Evolutionary conservation across 2,888 invertebrate species (phyloP).

Genomic region (Tenthredo scrophulariae): DNA sequence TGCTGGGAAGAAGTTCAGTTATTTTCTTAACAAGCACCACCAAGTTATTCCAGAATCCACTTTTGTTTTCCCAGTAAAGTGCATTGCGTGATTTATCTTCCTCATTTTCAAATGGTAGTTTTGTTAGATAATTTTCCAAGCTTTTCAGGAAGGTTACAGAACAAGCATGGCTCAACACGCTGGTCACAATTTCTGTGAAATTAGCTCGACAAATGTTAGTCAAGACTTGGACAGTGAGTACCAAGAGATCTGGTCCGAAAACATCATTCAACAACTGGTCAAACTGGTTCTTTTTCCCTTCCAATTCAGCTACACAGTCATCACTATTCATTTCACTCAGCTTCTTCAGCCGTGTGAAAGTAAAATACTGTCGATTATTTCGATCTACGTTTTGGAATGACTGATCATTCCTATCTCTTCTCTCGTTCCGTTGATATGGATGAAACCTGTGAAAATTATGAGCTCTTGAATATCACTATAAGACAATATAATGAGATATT

Average conservation of each 20-base stretch:
- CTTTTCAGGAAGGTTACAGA: constrained; percentile 60
- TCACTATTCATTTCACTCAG: constrained; percentile 20
- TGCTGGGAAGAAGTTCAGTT: constrained; percentile 70
- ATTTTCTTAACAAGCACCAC: constrained; percentile 72
- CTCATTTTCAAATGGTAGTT: constrained; percentile 58
- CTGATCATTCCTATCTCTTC: no score
- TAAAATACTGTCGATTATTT: background rate
- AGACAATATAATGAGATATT: background rate
- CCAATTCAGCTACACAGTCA: constrained; percentile 4
- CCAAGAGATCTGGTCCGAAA: constrained; percentile 4
- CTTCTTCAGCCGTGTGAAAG: background rate
- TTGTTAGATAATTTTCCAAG: constrained; percentile 61
- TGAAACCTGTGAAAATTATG: background rate
- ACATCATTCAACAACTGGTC: constrained; percentile 17
- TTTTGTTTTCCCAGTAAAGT: constrained; percentile 63
- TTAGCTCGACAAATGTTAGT: constrained; percentile 16
- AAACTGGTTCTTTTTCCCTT: constrained; percentile 4
- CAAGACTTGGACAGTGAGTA: constrained; percentile 16
- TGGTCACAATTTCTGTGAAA: constrained; percentile 16
- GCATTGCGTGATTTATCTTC: constrained; percentile 58
- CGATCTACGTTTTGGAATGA: background rate
- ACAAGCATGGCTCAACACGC: constrained; percentile 37
- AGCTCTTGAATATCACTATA: background rate
- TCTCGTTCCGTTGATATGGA: background rate
- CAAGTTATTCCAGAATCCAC: constrained; percentile 65